Percentiles rank a stretch among this genome's conserved stretches.
Conservation (phyloP, 2,797 vertebrate genomes). For the Gorsachius magnificus region DNA sequence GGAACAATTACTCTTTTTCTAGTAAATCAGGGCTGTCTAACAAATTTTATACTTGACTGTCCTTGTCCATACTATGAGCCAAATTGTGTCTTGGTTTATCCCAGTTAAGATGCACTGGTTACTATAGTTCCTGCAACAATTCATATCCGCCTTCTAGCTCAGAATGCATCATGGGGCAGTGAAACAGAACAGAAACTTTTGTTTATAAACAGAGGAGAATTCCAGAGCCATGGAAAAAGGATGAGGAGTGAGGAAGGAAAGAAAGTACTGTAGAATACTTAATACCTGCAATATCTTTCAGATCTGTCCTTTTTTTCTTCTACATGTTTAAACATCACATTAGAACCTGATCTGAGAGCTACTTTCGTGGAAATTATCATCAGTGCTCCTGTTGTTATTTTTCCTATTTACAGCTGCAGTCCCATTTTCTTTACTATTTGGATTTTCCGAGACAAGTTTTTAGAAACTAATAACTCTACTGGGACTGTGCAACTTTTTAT, state of each 20-base stretch:
- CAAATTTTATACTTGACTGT: slow-evolving; percentile 30
- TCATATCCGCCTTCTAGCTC: neutral
- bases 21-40: slow-evolving; percentile 24
- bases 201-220: neutral
- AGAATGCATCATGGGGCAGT: neutral
- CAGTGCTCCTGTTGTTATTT: neutral
- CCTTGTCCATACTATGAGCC: neutral
- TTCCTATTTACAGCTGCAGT: neutral
- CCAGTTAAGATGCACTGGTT: neutral
- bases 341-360: neutral
- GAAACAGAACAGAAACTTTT: neutral
- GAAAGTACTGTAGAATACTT: neutral
- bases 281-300: neutral
- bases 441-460: neutral
- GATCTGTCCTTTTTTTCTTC: neutral
- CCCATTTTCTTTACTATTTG: neutral
- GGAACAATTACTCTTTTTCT: slow-evolving; percentile 23
- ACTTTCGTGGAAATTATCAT: neutral
- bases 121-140: neutral
- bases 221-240: neutral
- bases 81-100: slow-evolving; percentile 22
- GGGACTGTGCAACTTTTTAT: neutral
- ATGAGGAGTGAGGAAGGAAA: neutral
- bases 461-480: neutral
- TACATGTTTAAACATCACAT: neutral